Base-by-base conservation (phyloP, 2,113 vertebrate genomes). In the Jacana jacana region DNA sequence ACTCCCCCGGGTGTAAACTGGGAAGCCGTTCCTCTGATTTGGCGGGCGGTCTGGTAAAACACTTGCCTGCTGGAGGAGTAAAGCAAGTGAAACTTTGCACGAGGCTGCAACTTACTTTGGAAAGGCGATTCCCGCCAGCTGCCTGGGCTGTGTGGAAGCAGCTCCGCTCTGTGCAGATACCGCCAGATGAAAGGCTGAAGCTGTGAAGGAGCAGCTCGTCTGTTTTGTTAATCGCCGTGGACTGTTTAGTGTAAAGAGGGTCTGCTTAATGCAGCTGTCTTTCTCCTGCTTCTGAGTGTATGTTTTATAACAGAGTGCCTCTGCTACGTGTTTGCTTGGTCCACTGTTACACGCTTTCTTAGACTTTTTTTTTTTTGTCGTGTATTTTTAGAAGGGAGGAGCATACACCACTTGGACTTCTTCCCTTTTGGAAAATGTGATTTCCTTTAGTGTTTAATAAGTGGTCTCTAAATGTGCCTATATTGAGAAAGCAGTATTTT, bases 11-110 rank as follows among this genome's bases (percentile, higher is more conserved):
- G 27, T 20, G 35, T 16, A 4, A 19, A 17, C 0, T 7, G 19
- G 68, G 37, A 65, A 70, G 24, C 10, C 10, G 48, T 44, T 24
- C 0, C 11, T 18, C 13, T 14, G 42, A 4, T 30, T 71, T 51
- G 61, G 7, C 25, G 22, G 35, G 39, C 1, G 6, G 10, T 16
- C 24, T 58, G 12, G 0, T 17, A 49, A 30, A 6, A 7, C 20
- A 1, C 33, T 49, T 10, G 1, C 3, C 12, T 40, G 40, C 12
- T 35, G 61, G 65, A 55, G 51, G 19, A 68, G 6, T 11, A 42
- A 75, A 78, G 39, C 13, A 3, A 48, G 71, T 51, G 76, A 63
- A 66, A 15, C 9, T 37, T 3, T 16, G 28, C 23, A 23, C 11
- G 46, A 51, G 65, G 39, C 10, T 71, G 48, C 17, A 63, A 1